Conservation (phyloP, 2,888 invertebrate genomes). For the Microctonus brassicae region DNA sequence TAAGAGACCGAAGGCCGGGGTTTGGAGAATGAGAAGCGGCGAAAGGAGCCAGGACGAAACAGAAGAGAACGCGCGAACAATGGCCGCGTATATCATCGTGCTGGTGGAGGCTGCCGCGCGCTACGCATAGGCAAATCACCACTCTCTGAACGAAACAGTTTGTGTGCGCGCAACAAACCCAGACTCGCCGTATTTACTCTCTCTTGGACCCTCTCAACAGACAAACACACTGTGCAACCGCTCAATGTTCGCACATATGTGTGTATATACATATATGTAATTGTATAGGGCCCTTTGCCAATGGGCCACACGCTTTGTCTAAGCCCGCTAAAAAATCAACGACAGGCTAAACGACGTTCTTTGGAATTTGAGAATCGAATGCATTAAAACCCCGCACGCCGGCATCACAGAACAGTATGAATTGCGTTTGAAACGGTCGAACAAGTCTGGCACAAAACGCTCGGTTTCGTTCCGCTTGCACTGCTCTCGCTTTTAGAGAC, state of each 20-base stretch:
- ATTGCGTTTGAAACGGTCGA: background rate
- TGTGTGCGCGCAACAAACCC: background rate
- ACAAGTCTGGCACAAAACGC: background rate
- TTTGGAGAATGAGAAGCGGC: constrained; percentile 35
- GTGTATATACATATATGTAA: background rate
- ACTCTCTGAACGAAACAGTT: constrained; percentile 9
- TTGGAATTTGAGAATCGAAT: constrained; percentile 62
- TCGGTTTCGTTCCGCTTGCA: background rate
- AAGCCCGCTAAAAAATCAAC: constrained; percentile 58
- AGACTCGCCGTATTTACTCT: constrained; percentile 4
- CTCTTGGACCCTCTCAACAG: background rate
- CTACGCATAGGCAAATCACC: constrained; percentile 37
- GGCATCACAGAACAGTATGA: background rate
- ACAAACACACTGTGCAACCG: background rate
- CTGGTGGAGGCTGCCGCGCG: constrained; percentile 57
- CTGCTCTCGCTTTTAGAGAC: background rate
- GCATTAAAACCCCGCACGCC: constrained; percentile 45
- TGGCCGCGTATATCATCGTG: constrained; percentile 69
- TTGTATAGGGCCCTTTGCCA: constrained; percentile 3
- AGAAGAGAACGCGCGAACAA: constrained; percentile 58
- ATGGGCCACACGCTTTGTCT: constrained; percentile 55
- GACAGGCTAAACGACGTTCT: constrained; percentile 56
- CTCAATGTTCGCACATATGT: background rate
- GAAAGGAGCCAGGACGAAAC: constrained; percentile 43
- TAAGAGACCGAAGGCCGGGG: constrained; percentile 32